phyloP scores from a whole-genome alignment of 2,113 vertebrate genomes.

The Capreolus pygargus region DNA sequence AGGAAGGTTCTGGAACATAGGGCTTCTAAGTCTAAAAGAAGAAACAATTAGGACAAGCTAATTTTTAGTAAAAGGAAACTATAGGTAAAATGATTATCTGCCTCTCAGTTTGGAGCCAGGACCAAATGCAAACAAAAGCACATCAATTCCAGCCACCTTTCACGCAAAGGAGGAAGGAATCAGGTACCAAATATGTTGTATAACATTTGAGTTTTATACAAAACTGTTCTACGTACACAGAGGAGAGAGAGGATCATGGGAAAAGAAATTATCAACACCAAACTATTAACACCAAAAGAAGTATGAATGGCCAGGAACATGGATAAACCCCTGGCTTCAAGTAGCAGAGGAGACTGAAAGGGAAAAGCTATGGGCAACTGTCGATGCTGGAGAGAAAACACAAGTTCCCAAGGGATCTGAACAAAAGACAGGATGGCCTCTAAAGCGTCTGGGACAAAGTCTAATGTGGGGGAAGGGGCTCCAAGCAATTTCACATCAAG shows the following conservation, averaged over 20 bases:
- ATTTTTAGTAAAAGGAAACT: not conserved
- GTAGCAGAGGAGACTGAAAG: not conserved
- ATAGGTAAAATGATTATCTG: not conserved
- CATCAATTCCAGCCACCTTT: not conserved
- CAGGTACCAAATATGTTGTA: not conserved
- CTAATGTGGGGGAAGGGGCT: not conserved
- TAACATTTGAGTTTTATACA: not conserved
- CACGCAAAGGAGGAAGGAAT: not conserved
- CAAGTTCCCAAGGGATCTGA: not conserved
- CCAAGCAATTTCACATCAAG: not conserved
- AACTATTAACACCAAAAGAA: not conserved
- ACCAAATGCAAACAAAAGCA: not conserved
- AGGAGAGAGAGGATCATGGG: not conserved
- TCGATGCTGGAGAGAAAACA: not conserved
- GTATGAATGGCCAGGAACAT: not conserved
- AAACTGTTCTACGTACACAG: not conserved
- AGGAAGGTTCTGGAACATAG: not conserved
- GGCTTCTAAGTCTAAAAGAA: not conserved
- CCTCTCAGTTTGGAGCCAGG: not conserved
- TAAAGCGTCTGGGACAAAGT: not conserved
- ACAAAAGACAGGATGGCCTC: not conserved
- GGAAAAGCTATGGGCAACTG: not conserved
- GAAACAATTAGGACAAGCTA: not conserved
- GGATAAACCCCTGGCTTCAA: not conserved
- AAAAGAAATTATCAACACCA: not conserved